Evolutionary conservation across 2,888 invertebrate species (phyloP), one percentile per base, ranked within the genome.

Genomic region (Siphlonurus alternatus): DNA sequence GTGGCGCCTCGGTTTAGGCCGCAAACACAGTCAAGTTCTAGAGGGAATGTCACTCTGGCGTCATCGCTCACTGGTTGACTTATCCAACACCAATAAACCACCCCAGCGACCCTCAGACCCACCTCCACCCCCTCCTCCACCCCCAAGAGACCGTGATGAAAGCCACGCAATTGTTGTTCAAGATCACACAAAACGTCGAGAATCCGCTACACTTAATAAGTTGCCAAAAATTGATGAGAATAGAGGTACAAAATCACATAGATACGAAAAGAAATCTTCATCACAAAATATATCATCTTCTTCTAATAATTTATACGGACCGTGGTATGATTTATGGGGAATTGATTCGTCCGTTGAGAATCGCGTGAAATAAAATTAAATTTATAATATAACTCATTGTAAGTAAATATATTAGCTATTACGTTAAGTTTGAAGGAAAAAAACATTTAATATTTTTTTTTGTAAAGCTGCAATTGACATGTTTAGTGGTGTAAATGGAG

Each of bases 281-380:
- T 66, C 73, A 22, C 73, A 73, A 66, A 71, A 71, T 63, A 69
- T 68, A 60, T 71, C 72, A 2, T 69, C 70, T 53, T 69, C 70
- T 15, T 69, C 71, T 85, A 72, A 73, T n/a, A 71, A 73, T 62
- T 68, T 71, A 69, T 91, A 89, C 73, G 91, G 91, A 1, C 90
- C 91, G 0, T 91, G 91, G 91, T 91, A 90, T 72, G 91, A 92
- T 76, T 80, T 91, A 67, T 92, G 91, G 91, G 90, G 86, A 25
- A 80, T 84, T 65, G 88, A 88, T 75, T 80, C 84, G 56, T 84
- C 85, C 25, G 83, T 85, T 2, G 23, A 25, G 20, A 38, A 59
- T n/a, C 56, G 59, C 18, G 15, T 20, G 25, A 51, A 23, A 7
- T 18, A 38, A n/a, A 10, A 10, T 10, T 24, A 18, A 25, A 15